Percentiles rank a stretch among this genome's conserved stretches.
Conservation (phyloP, 2,888 invertebrate genomes). For the Eumerus sabulonum region DNA sequence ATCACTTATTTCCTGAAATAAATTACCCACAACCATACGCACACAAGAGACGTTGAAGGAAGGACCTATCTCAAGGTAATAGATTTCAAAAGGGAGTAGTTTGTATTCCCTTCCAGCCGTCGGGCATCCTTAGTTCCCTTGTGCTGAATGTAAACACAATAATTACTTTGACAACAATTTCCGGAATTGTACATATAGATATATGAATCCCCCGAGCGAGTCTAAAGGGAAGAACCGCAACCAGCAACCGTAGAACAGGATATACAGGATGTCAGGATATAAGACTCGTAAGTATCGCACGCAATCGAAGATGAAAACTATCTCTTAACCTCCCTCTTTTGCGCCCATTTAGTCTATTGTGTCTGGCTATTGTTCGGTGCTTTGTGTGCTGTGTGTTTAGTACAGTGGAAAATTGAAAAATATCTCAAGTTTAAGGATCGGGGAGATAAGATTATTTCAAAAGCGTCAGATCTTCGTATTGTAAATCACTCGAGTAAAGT, state of each 20-base stretch:
- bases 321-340: slow-evolving; percentile 29
- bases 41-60: slow-evolving; percentile 8
- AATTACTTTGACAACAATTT: slow-evolving; percentile 79
- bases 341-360: slow-evolving; percentile 5
- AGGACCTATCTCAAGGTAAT: slow-evolving; percentile 38
- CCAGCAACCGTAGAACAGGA: slow-evolving; percentile 59
- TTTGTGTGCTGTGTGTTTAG: slow-evolving; percentile 32
- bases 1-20: slow-evolving; percentile 61
- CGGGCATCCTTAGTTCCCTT: slow-evolving; percentile 51
- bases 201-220: slow-evolving; percentile 12
- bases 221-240: slow-evolving; percentile 47
- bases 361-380: not conserved
- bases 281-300: slow-evolving; percentile 41
- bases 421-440: slow-evolving; percentile 47
- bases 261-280: slow-evolving; percentile 39
- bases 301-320: slow-evolving; percentile 65
- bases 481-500: slow-evolving; percentile 41
- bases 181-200: slow-evolving; percentile 73
- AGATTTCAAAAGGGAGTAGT: slow-evolving; percentile 51
- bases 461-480: slow-evolving; percentile 43
- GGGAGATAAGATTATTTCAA: slow-evolving; percentile 52
- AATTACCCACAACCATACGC: slow-evolving; percentile 43
- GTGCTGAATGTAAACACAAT: slow-evolving; percentile 71
- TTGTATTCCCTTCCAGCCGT: no score
- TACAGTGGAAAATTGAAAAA: slow-evolving; percentile 65